Percentiles rank a stretch among this genome's conserved stretches.
Conservation (phyloP, 2,113 vertebrate genomes). For the Tupaia chinensis region DNA sequence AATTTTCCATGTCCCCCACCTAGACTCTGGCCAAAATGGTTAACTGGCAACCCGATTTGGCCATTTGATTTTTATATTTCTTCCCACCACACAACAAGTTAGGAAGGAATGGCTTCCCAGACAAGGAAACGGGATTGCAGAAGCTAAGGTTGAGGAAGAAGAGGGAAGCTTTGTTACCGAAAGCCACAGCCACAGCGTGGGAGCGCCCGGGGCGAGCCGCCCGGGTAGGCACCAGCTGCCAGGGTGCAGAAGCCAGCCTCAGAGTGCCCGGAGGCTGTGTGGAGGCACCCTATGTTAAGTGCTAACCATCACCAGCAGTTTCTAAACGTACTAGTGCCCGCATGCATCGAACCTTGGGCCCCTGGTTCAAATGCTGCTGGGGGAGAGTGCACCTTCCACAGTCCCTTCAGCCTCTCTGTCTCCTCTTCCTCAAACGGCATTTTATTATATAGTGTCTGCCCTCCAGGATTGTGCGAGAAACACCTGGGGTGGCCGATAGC, state of each 20-base stretch:
- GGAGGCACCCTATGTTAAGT: neutral
- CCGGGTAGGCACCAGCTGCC: neutral
- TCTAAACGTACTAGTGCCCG: no score
- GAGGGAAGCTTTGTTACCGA: no score
- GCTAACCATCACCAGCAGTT: no score
- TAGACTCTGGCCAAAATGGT: neutral
- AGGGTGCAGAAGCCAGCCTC: neutral
- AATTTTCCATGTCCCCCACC: neutral
- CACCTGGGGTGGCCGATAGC: no score
- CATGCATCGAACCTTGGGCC: no score
- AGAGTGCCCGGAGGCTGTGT: neutral
- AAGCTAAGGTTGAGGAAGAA: neutral
- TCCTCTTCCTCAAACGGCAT: neutral
- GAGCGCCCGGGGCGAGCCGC: no score
- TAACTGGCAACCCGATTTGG: neutral
- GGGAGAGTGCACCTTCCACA: no score
- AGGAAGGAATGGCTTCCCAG: neutral
- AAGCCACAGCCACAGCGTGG: neutral
- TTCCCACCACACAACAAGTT: neutral
- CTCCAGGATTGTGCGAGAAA: no score
- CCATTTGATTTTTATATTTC: neutral
- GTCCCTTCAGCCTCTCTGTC: neutral
- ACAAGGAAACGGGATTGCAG: neutral
- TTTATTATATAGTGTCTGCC: no score
- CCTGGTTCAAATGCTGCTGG: no score